Conservation (phyloP, 2,113 vertebrate species). For the Pygoscelis antarcticus region DNA sequence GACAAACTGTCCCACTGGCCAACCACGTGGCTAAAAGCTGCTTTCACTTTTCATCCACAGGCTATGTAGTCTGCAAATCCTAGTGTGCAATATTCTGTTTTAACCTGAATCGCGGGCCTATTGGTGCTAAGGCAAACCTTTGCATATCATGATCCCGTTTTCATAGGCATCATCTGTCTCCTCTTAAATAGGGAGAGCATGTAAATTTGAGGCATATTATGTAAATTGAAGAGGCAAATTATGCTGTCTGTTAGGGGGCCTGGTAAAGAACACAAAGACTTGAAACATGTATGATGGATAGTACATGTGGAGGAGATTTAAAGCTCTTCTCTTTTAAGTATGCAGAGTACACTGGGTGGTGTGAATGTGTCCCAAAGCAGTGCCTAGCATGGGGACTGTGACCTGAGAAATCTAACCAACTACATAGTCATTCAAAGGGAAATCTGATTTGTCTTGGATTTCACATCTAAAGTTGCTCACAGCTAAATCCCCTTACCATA, state of each 20-base stretch:
- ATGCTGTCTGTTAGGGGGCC: not conserved
- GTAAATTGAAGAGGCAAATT: not conserved
- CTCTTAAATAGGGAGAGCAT: not conserved
- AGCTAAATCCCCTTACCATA: not conserved
- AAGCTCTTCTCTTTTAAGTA: not conserved
- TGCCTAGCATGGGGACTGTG: not conserved
- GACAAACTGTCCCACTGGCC: not conserved
- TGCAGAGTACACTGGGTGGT: not conserved
- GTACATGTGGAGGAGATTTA: not conserved
- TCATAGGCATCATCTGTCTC: not conserved
- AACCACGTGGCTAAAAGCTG: not conserved
- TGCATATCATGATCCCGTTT: not conserved
- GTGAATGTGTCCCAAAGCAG: not conserved
- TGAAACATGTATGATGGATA: not conserved
- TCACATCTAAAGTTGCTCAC: not conserved
- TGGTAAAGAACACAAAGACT: not conserved
- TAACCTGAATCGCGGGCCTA: rapidly evolving
- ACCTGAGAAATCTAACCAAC: not conserved
- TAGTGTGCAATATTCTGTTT: not conserved
- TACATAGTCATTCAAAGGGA: not conserved
- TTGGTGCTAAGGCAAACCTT: not conserved
- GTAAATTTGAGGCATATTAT: not conserved
- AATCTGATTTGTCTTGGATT: not conserved
- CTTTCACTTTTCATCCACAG: not conserved
- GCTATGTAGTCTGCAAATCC: not conserved